These are phyloP conservation scores for Pseudois nayaur DNA, from an alignment of 2,113 vertebrate genomes.

Conservation along the genomic window DNA sequence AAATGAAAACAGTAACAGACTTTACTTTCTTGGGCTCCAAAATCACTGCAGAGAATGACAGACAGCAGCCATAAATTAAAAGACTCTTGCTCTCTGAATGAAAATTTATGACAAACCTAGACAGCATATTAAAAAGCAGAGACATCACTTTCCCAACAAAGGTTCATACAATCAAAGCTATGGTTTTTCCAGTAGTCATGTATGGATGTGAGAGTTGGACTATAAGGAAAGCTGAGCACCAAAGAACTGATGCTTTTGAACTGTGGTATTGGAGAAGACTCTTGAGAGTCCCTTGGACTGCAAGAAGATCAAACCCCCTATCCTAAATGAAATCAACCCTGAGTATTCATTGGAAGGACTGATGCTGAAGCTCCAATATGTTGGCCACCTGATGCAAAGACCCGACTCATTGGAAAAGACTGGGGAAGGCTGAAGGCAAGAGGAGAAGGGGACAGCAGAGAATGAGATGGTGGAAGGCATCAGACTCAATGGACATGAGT, in stretches of 20 bases:
- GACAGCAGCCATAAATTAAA: not conserved
- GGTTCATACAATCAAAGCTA: not conserved
- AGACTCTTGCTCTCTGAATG: not conserved
- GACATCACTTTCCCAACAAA: not conserved
- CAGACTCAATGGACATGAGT: not conserved
- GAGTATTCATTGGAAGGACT: not conserved
- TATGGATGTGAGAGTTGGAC: not conserved
- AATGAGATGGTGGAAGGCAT: not conserved
- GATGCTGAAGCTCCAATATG: not conserved
- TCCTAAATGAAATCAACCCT: not conserved
- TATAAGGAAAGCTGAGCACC: not conserved
- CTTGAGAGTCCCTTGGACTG: not conserved
- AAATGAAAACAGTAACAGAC: not conserved
- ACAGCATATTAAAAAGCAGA: not conserved
- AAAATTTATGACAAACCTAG: not conserved
- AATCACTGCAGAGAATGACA: not conserved
- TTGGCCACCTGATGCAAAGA: not conserved
- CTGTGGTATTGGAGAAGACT: not conserved
- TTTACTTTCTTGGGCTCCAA: not conserved
- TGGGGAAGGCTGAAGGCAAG: not conserved
- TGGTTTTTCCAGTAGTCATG: not conserved
- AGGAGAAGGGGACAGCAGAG: not conserved
- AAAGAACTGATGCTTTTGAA: not conserved
- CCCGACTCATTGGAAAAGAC: not conserved
- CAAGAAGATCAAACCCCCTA: not conserved